A percentile compares a stretch with the other conserved stretches of the same genome.
Evolutionary conservation across 1,140 invertebrate species (phyloP).

Genomic region (Gryon sp.): DNA sequence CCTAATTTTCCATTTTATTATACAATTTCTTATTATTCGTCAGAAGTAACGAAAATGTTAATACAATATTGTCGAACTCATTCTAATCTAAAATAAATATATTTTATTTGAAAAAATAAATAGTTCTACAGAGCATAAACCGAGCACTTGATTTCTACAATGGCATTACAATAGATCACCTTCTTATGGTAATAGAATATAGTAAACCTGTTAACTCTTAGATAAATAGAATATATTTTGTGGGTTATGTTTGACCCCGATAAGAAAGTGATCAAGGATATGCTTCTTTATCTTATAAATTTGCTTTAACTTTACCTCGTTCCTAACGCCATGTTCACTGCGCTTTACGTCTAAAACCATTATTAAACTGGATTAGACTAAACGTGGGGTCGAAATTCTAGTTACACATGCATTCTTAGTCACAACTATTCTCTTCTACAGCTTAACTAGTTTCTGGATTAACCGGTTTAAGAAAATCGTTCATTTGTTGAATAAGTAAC

Average conservation of each 20-base stretch:
- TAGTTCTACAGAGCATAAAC: background rate
- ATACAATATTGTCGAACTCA: too few relatives aligned
- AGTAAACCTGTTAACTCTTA: conserved; percentile 46
- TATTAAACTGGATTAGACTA: conserved; percentile 2
- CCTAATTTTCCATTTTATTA: too few relatives aligned
- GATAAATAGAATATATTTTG: conserved; percentile 47
- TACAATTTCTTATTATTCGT: too few relatives aligned
- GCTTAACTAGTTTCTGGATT: conserved; percentile 33
- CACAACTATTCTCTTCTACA: conserved; percentile 20
- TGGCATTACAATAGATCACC: conserved; percentile 26
- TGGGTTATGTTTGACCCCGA: conserved; percentile 35
- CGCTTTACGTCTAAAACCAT: conserved; percentile 10
- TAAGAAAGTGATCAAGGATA: conserved; percentile 28
- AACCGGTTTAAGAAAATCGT: conserved; percentile 51
- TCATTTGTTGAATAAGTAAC: too few relatives aligned
- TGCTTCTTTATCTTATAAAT: conserved; percentile 24
- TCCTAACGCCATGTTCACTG: conserved; percentile 23
- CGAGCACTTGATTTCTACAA: conserved; percentile 19
- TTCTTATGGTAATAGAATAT: conserved; percentile 33
- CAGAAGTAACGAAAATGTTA: too few relatives aligned
- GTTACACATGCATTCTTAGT: conserved; percentile 33
- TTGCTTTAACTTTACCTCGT: conserved; percentile 38
- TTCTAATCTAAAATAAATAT: too few relatives aligned
- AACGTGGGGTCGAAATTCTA: conserved; percentile 28
- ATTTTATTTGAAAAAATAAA: background rate